phyloP scores from a whole-genome alignment of 1,140 invertebrate species.

The Zaprionus camerounensis region DNA sequence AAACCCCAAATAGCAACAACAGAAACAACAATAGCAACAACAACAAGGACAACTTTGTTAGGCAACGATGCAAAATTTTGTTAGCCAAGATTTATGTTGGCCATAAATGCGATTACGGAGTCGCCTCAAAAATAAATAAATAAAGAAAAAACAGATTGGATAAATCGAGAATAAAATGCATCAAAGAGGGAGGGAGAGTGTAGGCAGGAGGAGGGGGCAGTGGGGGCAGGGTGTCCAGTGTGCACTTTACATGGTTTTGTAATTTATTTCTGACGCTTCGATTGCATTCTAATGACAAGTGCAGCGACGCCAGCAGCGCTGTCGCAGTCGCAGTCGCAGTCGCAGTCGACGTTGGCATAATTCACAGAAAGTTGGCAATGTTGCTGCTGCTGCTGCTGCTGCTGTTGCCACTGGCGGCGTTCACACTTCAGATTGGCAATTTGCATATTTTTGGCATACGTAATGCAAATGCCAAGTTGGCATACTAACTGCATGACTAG shows the following conservation, averaged over 20 bases:
- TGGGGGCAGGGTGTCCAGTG: constrained; percentile 57
- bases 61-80: constrained; percentile 73
- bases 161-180: constrained; percentile 6
- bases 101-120: constrained; percentile 78
- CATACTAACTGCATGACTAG: neutral
- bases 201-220: neutral
- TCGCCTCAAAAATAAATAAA: constrained; percentile 70
- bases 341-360: constrained; percentile 37
- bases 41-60: constrained; percentile 64
- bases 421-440: constrained; percentile 79
- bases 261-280: constrained; percentile 81
- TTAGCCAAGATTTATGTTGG: constrained; percentile 75
- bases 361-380: constrained; percentile 41
- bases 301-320: constrained; percentile 45
- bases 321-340: neutral
- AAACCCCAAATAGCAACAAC: constrained; percentile 43
- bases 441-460: constrained; percentile 81
- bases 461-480: constrained; percentile 53
- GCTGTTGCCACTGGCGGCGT: constrained; percentile 70
- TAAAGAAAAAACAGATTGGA: constrained; percentile 27
- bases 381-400: constrained; percentile 15
- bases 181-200: neutral
- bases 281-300: constrained; percentile 82
- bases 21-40: constrained; percentile 21
- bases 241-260: constrained; percentile 80